These are phyloP conservation scores for Rhagologus leucostigma DNA, from an alignment of 2,113 vertebrate species.

Conservation along the genomic window DNA sequence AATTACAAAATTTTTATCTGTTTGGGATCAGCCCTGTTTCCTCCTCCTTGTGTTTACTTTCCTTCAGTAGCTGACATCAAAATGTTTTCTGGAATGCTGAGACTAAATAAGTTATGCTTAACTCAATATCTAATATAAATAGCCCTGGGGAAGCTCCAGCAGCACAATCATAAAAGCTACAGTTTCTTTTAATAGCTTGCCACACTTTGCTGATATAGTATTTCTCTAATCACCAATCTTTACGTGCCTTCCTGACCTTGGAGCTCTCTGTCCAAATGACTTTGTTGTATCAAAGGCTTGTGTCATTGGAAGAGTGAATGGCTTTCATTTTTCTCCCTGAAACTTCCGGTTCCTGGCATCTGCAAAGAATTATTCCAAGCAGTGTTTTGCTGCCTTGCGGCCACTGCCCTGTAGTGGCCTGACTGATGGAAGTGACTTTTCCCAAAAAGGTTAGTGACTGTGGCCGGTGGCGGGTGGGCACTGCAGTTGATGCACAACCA, in stretches of 20 bases:
- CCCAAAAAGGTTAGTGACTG: conserved; percentile 80
- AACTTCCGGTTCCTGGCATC: conserved; percentile 86
- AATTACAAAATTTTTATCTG: conserved; percentile 83
- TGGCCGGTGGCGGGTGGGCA: conserved; percentile 66
- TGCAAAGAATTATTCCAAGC: conserved; percentile 84
- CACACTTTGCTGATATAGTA: conserved; percentile 86
- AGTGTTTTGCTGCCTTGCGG: conserved; percentile 79
- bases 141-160: conserved; percentile 77
- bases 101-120: conserved; percentile 89
- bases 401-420: conserved; percentile 72
- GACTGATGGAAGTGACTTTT: conserved; percentile 79
- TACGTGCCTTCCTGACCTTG: conserved; percentile 83
- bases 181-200: conserved; percentile 83
- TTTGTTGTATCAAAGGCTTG: conserved; percentile 80
- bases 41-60: conserved; percentile 82
- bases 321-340: conserved; percentile 84
- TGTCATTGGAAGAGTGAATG: conserved; percentile 84
- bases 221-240: conserved; percentile 87
- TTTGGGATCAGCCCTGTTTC: conserved; percentile 80
- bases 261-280: conserved; percentile 76
- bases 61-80: conserved; percentile 85
- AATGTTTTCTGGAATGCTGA: conserved; percentile 83
- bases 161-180: conserved; percentile 82
- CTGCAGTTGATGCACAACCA: conserved; percentile 31
- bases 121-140: conserved; percentile 89